Conservation (phyloP, 2,113 vertebrate species). For the Sclerurus mexicanus region DNA sequence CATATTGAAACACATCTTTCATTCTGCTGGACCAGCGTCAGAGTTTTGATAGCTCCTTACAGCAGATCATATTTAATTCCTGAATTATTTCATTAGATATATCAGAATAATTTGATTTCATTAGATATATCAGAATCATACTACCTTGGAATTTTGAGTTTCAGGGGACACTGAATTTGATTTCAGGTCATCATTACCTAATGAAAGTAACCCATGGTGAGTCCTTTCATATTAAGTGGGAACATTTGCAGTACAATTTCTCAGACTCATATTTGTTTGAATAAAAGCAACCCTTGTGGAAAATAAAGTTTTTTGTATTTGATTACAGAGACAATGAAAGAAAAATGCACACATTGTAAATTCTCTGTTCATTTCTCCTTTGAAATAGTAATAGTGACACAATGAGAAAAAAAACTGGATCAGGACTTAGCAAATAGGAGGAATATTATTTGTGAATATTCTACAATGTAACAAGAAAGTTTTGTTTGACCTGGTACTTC, state of each 20-base stretch:
- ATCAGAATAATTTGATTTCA: slow-evolving; percentile 68
- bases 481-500: not conserved
- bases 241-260: not conserved
- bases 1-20: slow-evolving; percentile 54
- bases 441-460: not conserved
- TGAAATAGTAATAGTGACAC: slow-evolving; percentile 19
- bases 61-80: slow-evolving; percentile 64
- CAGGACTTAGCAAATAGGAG: not conserved
- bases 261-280: not conserved
- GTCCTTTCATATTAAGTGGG: not conserved
- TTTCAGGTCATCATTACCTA: slow-evolving; percentile 66
- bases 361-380: slow-evolving; percentile 25
- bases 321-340: not conserved
- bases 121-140: slow-evolving; percentile 63
- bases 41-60: slow-evolving; percentile 74
- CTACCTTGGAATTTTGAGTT: slow-evolving; percentile 46
- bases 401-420: not conserved
- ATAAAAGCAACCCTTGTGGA: slow-evolving; percentile 39
- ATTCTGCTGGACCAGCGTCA: slow-evolving; percentile 58
- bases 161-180: slow-evolving; percentile 43
- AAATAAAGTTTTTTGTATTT: slow-evolving; percentile 20
- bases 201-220: not conserved
- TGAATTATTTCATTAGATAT: slow-evolving; percentile 68
- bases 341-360: not conserved
- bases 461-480: not conserved